Percentiles rank a stretch among this genome's conserved stretches.
phyloP scores from a whole-genome alignment of 1,140 invertebrate genomes.

The Nephila pilipes region DNA sequence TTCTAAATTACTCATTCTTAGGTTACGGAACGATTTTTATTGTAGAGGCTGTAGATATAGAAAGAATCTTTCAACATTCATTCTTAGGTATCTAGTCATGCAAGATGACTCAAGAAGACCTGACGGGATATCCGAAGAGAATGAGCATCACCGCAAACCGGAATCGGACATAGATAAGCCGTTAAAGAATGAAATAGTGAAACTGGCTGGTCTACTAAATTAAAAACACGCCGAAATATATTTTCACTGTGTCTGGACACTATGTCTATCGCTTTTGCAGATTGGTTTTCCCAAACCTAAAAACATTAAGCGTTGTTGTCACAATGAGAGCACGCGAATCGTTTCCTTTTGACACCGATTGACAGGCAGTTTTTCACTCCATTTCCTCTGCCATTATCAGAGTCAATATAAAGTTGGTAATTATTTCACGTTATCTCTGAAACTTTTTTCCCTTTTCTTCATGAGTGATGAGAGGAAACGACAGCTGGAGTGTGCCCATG shows the following conservation, averaged over 20 bases:
- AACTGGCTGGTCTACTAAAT: neutral
- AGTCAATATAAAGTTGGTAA: slow-evolving; percentile 47
- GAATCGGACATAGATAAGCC: slow-evolving; percentile 20
- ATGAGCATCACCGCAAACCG: slow-evolving; percentile 21
- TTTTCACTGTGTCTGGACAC: no score
- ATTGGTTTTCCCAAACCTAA: neutral
- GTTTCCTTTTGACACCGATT: slow-evolving; percentile 59
- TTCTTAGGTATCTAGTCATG: slow-evolving; percentile 5
- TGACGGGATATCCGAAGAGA: slow-evolving; percentile 47
- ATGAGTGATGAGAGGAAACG: slow-evolving; percentile 54
- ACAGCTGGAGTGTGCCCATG: slow-evolving; percentile 50
- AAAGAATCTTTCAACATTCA: no score
- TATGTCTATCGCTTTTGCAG: neutral
- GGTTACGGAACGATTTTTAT: no score
- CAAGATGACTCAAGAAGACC: slow-evolving; percentile 29
- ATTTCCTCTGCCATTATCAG: slow-evolving; percentile 62
- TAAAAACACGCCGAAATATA: no score
- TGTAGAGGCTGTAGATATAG: no score
- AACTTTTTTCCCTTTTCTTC: slow-evolving; percentile 37
- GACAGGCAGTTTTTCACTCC: slow-evolving; percentile 17
- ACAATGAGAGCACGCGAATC: neutral
- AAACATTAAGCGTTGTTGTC: slow-evolving; percentile 9
- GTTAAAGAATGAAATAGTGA: neutral
- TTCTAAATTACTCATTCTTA: no score
- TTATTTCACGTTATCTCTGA: slow-evolving; percentile 49